phyloP scores from a whole-genome alignment of 2,113 vertebrate species.

The Sminthopsis crassicaudata region DNA sequence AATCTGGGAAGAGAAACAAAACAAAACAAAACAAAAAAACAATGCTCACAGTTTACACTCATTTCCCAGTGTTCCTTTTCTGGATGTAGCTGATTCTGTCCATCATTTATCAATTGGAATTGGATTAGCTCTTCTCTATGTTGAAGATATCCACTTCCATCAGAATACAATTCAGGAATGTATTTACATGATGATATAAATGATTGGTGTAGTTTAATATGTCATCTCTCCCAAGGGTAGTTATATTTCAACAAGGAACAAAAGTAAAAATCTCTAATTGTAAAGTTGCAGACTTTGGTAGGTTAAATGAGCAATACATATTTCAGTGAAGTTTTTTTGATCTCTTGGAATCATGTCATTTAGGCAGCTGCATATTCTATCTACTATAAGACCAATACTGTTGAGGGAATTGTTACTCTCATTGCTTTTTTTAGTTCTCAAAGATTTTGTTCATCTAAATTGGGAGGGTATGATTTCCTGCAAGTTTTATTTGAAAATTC shows the following conservation, averaged over 20 bases:
- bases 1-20: too few relatives aligned
- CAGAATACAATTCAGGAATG: not conserved
- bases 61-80: too few relatives aligned
- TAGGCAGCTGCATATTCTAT: not conserved
- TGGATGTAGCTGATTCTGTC: too few relatives aligned
- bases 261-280: not conserved
- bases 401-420: not conserved
- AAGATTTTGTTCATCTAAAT: constrained; percentile 6
- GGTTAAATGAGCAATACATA: not conserved
- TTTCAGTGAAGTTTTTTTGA: not conserved
- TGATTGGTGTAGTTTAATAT: not conserved
- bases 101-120: too few relatives aligned
- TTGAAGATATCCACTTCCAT: too few relatives aligned
- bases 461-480: constrained; percentile 3
- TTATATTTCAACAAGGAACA: not conserved
- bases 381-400: not conserved
- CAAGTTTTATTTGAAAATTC: constrained; percentile 34
- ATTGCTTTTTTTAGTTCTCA: constrained; percentile 47
- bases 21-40: too few relatives aligned
- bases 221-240: not conserved
- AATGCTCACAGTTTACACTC: too few relatives aligned
- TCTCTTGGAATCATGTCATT: constrained; percentile 22
- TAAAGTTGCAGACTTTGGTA: constrained; percentile 13
- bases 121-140: too few relatives aligned
- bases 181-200: not conserved